phyloP scores from a whole-genome alignment of 2,797 vertebrate genomes.

The Heliangelus exortis region DNA sequence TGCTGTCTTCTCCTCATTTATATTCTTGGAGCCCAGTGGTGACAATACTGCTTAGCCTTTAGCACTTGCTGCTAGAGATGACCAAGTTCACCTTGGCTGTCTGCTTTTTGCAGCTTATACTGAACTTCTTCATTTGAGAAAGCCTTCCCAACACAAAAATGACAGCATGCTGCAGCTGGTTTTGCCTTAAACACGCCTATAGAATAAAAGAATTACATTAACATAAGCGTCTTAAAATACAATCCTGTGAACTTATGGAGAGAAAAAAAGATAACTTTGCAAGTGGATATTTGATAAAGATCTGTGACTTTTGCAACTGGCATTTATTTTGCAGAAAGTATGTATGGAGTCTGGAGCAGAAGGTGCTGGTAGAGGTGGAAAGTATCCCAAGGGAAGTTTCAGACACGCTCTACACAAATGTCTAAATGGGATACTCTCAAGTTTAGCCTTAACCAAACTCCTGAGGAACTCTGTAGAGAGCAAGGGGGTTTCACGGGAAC shows the following conservation, averaged over 20 bases:
- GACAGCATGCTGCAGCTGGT: fast-evolving
- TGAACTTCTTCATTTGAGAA: background rate
- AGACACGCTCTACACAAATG: background rate
- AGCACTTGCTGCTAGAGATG: background rate
- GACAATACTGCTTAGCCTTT: background rate
- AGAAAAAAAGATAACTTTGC: background rate
- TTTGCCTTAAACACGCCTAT: background rate
- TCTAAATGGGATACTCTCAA: background rate
- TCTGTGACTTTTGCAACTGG: background rate
- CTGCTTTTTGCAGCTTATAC: background rate
- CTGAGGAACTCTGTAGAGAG: background rate
- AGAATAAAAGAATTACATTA: background rate
- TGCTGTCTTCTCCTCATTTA: background rate
- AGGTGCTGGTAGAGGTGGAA: background rate
- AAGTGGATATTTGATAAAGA: background rate
- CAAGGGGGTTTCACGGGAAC: background rate
- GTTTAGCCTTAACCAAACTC: background rate
- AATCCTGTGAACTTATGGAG: background rate
- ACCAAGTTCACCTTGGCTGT: background rate
- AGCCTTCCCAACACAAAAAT: background rate
- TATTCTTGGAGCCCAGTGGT: background rate
- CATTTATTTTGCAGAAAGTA: background rate
- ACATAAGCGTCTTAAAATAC: background rate
- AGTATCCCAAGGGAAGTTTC: background rate
- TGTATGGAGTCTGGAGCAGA: background rate